Percentiles rank a stretch among this genome's conserved stretches.
phyloP scores from a whole-genome alignment of 2,113 vertebrate species.

The Tupaia tana region DNA sequence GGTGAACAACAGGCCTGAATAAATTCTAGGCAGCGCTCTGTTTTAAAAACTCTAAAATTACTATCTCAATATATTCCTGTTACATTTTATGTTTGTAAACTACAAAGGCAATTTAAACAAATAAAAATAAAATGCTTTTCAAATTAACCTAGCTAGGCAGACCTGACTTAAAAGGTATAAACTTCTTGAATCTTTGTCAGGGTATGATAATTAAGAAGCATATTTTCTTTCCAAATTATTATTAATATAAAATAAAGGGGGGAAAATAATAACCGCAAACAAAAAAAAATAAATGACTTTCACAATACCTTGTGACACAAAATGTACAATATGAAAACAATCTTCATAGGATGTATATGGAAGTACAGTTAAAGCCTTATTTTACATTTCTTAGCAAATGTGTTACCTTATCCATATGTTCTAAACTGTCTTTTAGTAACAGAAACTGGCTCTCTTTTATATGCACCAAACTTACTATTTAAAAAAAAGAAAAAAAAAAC shows the following conservation, averaged over 20 bases:
- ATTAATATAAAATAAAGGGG: conserved; percentile 31
- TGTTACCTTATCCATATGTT: not conserved
- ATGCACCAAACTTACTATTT: conserved; percentile 34
- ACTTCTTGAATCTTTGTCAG: conserved; percentile 14
- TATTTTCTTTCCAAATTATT: conserved; percentile 38
- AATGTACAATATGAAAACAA: conserved; percentile 43
- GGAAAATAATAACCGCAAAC: conserved; percentile 56
- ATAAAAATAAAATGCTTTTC: conserved; percentile 11
- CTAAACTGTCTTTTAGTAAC: not conserved
- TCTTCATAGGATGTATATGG: conserved; percentile 4
- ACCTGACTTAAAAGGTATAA: not conserved
- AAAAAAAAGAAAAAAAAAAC: not conserved
- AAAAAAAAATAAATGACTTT: not conserved
- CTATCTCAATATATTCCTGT: not conserved
- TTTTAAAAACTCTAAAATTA: conserved; percentile 47
- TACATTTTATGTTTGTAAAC: conserved; percentile 43
- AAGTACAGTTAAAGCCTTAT: not conserved
- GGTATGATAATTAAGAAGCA: conserved; percentile 7
- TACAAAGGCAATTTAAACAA: conserved; percentile 18
- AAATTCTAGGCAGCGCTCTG: not conserved
- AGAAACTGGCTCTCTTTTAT: conserved; percentile 37
- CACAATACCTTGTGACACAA: conserved; percentile 2
- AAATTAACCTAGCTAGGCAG: not conserved
- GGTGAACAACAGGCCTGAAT: not conserved
- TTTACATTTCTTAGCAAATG: conserved; percentile 33